Base-by-base conservation (phyloP, 2,113 vertebrate species). In the Gasterosteus nipponicus region DNA sequence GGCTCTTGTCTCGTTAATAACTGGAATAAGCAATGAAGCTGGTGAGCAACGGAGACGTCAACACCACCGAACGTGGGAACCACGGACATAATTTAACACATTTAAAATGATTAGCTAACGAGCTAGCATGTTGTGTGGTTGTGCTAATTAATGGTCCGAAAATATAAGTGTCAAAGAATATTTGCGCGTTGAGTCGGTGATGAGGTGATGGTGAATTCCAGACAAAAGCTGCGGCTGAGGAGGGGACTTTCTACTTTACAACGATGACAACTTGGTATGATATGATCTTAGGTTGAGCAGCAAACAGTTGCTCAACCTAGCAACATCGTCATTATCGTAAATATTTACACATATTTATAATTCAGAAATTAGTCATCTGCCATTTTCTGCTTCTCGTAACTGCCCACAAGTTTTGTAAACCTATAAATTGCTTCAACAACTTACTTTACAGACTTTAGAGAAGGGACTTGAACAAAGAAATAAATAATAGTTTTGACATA, bases 141-240 rank as follows among this genome's bases (percentile, higher is more conserved):
- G 19, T 18, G n/a, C n/a, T 41, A 39, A 54, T 41, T 26, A 41
- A 53, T 19, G 3, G 9, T 56, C n/a, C 41, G 35, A 41, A 19
- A 18, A 18, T 54, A 41, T 56, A 7, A 10, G n/a, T 38, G n/a
- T 39, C 10, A 31, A 59, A 33, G 3, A 58, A 56, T 9, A 29
- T 26, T 7, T 47, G 1, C 2, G 10, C 8, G 44, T 69, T 41
- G 15, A 60, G 46, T 62, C 18, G 46, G 47, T 29, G 26, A 53
- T 72, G 69, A 76, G 39, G 44, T 81, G 39, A 38, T 68, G 77
- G 81, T 81, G 62, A 63, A 75, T 86, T 80, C 84, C 77, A 60
- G 35, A 69, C n/a, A 49, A 61, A 49, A 57, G 18, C 51, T 12
- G 54, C 2, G n/a, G 75, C 15, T 58, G 57, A 11, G 10, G 61